Percentiles rank a stretch among this genome's conserved stretches.
Conservation (phyloP, 2,888 invertebrate genomes). For the Monochamus alternatus region DNA sequence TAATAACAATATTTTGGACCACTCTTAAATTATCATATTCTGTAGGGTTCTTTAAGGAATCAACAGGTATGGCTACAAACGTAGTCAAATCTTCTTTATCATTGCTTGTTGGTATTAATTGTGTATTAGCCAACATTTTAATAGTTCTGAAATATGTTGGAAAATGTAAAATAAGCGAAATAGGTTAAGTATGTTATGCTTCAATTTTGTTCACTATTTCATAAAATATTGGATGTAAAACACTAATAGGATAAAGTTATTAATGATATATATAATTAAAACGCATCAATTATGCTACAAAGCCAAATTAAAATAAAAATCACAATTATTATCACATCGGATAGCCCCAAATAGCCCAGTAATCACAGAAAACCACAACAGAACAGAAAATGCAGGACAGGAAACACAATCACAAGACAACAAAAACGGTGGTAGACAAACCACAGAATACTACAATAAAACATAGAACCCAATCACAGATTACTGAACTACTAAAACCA, state of each 20-base stretch:
- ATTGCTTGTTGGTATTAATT: slow-evolving; percentile 16
- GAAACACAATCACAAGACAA: no score
- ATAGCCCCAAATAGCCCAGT: background rate
- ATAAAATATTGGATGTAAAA: background rate
- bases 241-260: background rate
- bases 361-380: no score
- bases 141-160: background rate
- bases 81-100: slow-evolving; percentile 30
- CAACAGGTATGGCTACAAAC: slow-evolving; percentile 40
- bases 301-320: background rate
- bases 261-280: background rate
- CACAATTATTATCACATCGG: background rate
- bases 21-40: slow-evolving; percentile 28
- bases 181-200: background rate
- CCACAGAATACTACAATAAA: no score
- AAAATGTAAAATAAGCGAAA: background rate
- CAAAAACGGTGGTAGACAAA: no score
- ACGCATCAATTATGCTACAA: background rate
- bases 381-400: no score
- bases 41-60: slow-evolving; percentile 30
- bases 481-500: no score
- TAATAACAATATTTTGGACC: slow-evolving; percentile 28
- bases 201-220: background rate
- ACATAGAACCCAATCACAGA: no score
- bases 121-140: slow-evolving; percentile 32